A percentile compares a stretch with the other conserved stretches of the same genome.
Conservation (phyloP, 2,888 invertebrate genomes). For the Xanthia togata region DNA sequence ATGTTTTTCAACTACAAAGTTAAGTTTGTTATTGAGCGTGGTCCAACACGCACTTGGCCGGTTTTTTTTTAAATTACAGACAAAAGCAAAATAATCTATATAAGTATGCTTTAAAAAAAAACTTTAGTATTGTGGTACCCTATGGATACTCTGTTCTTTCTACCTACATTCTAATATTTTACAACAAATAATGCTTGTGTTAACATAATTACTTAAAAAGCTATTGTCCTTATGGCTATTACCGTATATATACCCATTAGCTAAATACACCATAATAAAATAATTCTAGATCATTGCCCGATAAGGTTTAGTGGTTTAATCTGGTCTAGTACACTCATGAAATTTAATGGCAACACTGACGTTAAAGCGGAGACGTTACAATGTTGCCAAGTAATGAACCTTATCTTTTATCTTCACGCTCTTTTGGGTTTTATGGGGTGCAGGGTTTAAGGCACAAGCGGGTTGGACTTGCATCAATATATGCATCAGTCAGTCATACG, state of each 20-base stretch:
- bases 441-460: slow-evolving; percentile 21
- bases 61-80: not conserved
- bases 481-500: not conserved
- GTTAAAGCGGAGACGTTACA: slow-evolving; percentile 49
- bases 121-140: not conserved
- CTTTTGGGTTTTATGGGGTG: slow-evolving; percentile 48
- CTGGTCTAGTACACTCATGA: slow-evolving; percentile 51
- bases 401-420: slow-evolving; percentile 57
- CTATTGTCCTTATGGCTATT: slow-evolving; percentile 8
- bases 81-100: not conserved
- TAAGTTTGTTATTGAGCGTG: too few species aligned
- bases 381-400: slow-evolving; percentile 61
- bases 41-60: too few species aligned
- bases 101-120: not conserved
- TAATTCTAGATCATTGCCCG: slow-evolving; percentile 43
- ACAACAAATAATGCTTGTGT: slow-evolving; percentile 11
- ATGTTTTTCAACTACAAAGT: too few species aligned
- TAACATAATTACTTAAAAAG: slow-evolving; percentile 27
- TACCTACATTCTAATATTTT: not conserved
- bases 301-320: slow-evolving; percentile 53
- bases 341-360: slow-evolving; percentile 54
- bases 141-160: not conserved
- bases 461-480: not conserved
- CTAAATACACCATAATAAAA: slow-evolving; percentile 48
- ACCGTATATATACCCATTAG: slow-evolving; percentile 32